Evolutionary conservation across 2,888 invertebrate species (phyloP), one percentile per base, ranked within the genome.

Genomic region (Diogma glabrata): DNA sequence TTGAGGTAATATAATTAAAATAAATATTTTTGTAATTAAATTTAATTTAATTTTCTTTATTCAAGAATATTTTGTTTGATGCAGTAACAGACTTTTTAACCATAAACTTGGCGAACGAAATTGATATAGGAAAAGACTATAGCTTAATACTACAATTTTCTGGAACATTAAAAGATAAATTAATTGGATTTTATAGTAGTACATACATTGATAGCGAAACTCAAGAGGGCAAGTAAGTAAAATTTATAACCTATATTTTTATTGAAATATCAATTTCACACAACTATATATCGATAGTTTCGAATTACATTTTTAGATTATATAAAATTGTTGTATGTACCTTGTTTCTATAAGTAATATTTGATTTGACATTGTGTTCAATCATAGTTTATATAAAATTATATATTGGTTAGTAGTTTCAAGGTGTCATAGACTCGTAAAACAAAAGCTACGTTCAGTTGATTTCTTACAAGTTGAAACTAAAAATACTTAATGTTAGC

Each of bases 121-220:
- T 76, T 30, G 20, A 50, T 1, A 49, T 52, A 47, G 67, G 65
- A 12, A 52, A 57, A 50, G 63, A 58, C 10, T 76, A 79, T 57
- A 66, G 64, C n/a, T 63, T 86, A 12, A 62, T 67, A 38, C 73
- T 87, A 43, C 67, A 76, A 30, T 88, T 82, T 60, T 67, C 69
- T 54, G 87, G 87, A 0, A 73, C 74, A 55, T 72, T 85, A 63
- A 77, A 75, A 22, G 73, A 77, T 54, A 78, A 79, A 56, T 81
- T 86, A 60, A 79, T 83, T 51, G 87, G 87, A 4, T 74, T 87
- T 51, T 88, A 87, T 64, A 76, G 76, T 57, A 86, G 86, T 53
- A 73, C 71, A 6, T 81, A 87, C 56, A 69, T 65, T 48, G 67
- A 73, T 60, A n/a, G n/a, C n/a, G 61, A 56, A 8, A 56, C 61